A percentile compares a stretch with the other conserved stretches of the same genome.
Conservation (phyloP, 2,797 vertebrate genomes). For the Epinephelus awoara region DNA sequence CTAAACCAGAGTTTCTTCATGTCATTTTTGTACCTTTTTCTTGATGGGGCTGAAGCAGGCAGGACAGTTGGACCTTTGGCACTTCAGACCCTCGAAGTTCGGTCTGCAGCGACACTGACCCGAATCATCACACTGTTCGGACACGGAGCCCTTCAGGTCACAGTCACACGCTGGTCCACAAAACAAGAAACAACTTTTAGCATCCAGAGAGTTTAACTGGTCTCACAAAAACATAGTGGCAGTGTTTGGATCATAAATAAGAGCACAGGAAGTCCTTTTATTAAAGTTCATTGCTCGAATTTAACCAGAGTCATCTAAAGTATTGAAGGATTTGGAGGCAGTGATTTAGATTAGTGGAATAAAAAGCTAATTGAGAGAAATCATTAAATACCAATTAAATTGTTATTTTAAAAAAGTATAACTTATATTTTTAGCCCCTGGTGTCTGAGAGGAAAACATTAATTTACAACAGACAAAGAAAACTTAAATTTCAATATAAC, state of each 20-base stretch:
- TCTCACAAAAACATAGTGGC: too few species aligned
- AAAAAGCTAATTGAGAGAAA: too few species aligned
- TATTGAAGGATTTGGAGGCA: background rate
- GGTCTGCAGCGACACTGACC: constrained; percentile 91
- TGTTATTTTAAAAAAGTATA: too few species aligned
- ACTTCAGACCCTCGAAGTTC: constrained; percentile 88
- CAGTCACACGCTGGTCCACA: constrained; percentile 90
- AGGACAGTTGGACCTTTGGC: constrained; percentile 88
- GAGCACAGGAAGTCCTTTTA: background rate
- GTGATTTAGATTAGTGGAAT: background rate
- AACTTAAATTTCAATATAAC: too few species aligned
- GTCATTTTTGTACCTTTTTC: constrained; percentile 82
- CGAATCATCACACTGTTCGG: constrained; percentile 79
- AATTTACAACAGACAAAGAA: too few species aligned
- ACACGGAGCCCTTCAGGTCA: constrained; percentile 79
- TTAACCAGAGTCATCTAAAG: background rate
- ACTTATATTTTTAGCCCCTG: too few species aligned
- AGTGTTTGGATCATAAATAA: too few species aligned
- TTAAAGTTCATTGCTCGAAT: background rate
- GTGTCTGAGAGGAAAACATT: too few species aligned
- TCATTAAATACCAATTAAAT: too few species aligned
- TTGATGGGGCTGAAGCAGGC: constrained; percentile 90
- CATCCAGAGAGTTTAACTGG: too few species aligned
- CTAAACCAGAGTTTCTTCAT: too few species aligned
- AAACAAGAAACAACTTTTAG: background rate